Conservation (phyloP, 1,140 invertebrate species). For the Neodiprion pinetum region DNA sequence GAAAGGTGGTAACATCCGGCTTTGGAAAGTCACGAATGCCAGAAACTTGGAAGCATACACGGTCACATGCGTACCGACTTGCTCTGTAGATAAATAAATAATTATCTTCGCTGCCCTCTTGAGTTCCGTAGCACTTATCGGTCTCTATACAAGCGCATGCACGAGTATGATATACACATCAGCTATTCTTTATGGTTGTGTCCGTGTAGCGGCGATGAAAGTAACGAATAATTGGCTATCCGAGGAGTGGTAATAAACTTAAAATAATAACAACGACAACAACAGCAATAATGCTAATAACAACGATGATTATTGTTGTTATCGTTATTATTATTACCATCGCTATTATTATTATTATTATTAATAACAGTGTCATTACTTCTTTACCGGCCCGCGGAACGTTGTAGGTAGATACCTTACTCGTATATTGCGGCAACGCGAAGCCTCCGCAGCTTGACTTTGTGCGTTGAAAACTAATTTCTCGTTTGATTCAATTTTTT, state of each 20-base stretch:
- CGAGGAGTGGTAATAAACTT: neutral
- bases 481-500: conserved; percentile 5
- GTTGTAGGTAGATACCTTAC: too few relatives aligned
- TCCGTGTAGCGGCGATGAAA: neutral
- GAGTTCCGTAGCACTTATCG: neutral
- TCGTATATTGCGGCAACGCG: neutral
- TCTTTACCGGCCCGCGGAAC: too few relatives aligned
- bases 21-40: neutral
- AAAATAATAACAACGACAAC: neutral
- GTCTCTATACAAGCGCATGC: neutral
- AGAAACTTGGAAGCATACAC: neutral
- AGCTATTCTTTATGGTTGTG: neutral
- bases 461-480: neutral
- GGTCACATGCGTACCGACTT: neutral
- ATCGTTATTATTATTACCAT: neutral
- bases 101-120: neutral
- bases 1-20: neutral
- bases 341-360: too few relatives aligned
- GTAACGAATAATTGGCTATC: neutral
- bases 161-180: too few relatives aligned
- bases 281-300: neutral
- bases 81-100: neutral
- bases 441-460: neutral
- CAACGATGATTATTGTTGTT: neutral
- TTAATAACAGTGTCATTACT: too few relatives aligned